These are phyloP conservation scores for Pseudomyrmex pallidus DNA, from an alignment of 1,140 invertebrate genomes.

Conservation along the genomic window DNA sequence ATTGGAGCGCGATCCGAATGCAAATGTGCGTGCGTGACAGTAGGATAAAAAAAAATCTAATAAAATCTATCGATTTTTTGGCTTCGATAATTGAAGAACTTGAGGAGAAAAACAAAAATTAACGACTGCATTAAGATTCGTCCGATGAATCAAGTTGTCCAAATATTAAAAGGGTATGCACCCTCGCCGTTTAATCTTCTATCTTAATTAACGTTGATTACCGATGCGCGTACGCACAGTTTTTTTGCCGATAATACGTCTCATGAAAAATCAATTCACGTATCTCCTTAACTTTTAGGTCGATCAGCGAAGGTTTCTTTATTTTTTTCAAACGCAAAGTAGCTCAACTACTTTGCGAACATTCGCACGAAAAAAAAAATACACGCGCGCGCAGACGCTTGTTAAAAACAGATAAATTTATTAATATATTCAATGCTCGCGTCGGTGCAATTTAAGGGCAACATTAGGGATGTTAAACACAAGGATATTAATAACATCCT, in stretches of 20 bases:
- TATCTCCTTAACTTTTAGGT: constrained; percentile 13
- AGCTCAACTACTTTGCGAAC: background rate
- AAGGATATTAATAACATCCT: constrained; percentile 12
- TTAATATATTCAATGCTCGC: background rate
- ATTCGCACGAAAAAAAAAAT: background rate
- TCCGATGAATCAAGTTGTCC: background rate
- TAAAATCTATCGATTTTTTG: constrained; percentile 2
- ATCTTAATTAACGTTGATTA: constrained; percentile 40
- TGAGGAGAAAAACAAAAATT: constrained; percentile 19
- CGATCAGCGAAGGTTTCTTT: background rate
- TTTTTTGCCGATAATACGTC: background rate
- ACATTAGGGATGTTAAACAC: constrained; percentile 5
- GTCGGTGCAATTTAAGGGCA: background rate
- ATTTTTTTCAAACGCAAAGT: background rate
- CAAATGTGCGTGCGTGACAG: constrained; percentile 4
- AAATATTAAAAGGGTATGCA: constrained; percentile 24
- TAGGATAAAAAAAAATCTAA: constrained; percentile 11
- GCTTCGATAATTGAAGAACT: constrained; percentile 30
- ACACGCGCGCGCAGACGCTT: background rate
- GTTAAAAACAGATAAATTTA: constrained; percentile 1
- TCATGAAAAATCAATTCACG: background rate
- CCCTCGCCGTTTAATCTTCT: constrained; percentile 10
- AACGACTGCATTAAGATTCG: background rate
- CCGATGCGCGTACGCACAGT: background rate
- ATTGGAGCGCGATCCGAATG: constrained; percentile 47